Conservation (phyloP, 2,797 vertebrate species). For the Adelosebastes latens region DNA sequence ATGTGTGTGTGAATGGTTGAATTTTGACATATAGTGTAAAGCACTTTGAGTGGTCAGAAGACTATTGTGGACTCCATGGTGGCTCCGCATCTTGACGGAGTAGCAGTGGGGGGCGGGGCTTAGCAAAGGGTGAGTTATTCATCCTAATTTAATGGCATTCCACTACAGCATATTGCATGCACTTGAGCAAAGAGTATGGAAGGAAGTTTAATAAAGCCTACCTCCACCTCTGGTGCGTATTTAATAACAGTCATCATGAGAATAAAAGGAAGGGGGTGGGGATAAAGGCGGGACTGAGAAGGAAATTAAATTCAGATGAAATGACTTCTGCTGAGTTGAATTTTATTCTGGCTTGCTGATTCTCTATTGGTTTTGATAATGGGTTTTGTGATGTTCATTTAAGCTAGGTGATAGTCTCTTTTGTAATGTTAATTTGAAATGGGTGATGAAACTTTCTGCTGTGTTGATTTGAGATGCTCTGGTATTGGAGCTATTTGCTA, state of each 20-base stretch:
- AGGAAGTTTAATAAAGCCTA: conserved; percentile 28
- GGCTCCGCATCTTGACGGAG: not conserved
- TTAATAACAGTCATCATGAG: conserved; percentile 38
- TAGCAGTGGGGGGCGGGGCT: not conserved
- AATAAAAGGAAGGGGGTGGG: conserved; percentile 10
- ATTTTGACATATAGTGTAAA: too few relatives aligned
- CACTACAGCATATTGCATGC: conserved; percentile 22
- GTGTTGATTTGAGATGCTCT: conserved; percentile 5
- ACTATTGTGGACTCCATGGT: not conserved
- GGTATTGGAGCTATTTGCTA: not conserved
- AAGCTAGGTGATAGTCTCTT: conserved; percentile 20
- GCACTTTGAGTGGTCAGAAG: too few relatives aligned
- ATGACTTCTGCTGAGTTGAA: conserved; percentile 8
- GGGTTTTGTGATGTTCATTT: conserved; percentile 35
- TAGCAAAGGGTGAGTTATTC: not conserved
- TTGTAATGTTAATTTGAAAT: conserved; percentile 16
- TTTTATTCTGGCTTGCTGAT: conserved; percentile 28
- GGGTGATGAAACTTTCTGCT: conserved; percentile 7
- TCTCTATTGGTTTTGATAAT: conserved; percentile 38
- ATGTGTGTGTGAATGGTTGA: too few relatives aligned
- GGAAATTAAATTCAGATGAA: conserved; percentile 55
- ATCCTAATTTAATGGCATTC: conserved; percentile 15
- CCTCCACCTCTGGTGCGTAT: conserved; percentile 18
- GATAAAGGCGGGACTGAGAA: not conserved
- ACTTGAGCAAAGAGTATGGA: conserved; percentile 20